Base-by-base conservation (phyloP, 2,113 vertebrate genomes). In the Pogona vitticeps region DNA sequence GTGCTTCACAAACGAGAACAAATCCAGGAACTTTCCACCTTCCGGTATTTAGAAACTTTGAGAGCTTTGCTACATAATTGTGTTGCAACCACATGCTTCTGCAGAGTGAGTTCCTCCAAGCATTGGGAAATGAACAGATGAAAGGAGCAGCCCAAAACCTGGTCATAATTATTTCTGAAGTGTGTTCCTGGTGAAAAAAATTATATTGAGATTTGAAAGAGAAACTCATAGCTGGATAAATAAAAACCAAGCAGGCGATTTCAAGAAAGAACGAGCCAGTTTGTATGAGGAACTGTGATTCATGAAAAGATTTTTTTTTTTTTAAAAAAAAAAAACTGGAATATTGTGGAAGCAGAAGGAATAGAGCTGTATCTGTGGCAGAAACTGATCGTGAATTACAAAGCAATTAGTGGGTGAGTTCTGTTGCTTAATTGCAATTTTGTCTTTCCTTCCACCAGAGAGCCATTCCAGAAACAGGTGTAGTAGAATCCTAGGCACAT, bases 391-490 rank as follows among this genome's bases (percentile, higher is more conserved):
- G 42, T 13, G 1, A 0, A 38, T 6, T 5, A 40, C n/a, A 80
- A 28, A 33, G 15, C 40, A 38, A 12, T 40, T 6, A 80, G 15
- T 71, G 0, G 56, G 90, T 93, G 87, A 92, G 92, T 94, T 90
- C 84, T 76, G 14, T 70, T 0, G 71, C 12, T 0, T 20, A 65
- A 65, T 31, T 76, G 12, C 42, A 76, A 15, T 21, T 15, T 0
- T 1, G 1, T 0, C 56, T 18, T 77, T 13, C 26, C 21, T 42
- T 28, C n/a, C n/a, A 78, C 26, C 31, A 52, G 72, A 75, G 7
- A 46, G 14, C 14, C 14, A 38, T 73, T 36, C 82, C 31, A 28
- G 70, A 33, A n/a, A 58, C 13, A 38, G 38, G 26, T 40, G 20
- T 7, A 75, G 71, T 21, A 9, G 17, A 20, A 42, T 26, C 21